Base-by-base conservation (phyloP, 2,888 invertebrate species). In the Coelinius sp. region DNA sequence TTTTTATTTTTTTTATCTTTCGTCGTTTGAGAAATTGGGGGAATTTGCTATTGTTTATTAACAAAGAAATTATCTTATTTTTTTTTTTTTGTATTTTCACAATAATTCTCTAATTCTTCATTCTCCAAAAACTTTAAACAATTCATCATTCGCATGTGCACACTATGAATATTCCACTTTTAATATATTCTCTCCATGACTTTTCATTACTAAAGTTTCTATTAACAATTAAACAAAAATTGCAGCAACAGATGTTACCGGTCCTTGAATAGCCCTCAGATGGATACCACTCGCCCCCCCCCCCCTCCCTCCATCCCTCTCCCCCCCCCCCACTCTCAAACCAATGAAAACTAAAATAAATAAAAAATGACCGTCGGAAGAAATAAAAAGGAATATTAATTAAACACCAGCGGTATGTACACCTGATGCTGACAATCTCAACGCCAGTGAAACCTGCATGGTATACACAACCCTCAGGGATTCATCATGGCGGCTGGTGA, bases 371-470 rank as follows among this genome's bases (percentile, higher is more conserved):
- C 59, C 59, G 35, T 2, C 2, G 17, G 1, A 17, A 20, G 31
- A 27, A 27, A 17, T 12, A 56, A 56, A 56, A 56, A 59, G 17
- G 35, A 59, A 59, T 59, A 59, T 59, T 59, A 59, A 59, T 59
- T 59, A 59, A 59, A 59, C 59, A 59, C 59, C 31, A n/a, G 31
- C 27, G 56, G 56, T 17, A n/a, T n/a, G 59, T 59, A 25, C 59
- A 59, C 59, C 59, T 59, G 59, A 59, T 59, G 59, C 59, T 59
- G 59, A 59, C 59, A 59, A 59, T 59, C 59, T 59, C 35, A 59
- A 59, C 53, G 53, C 22, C 52, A 52, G 35, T 35, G 41, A 5
- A 41, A n/a, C n/a, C 46, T 49, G 46, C 20, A 20, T 49, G 46
- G 44, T 44, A 44, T n/a, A 44, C 44, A 44, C 12, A 8, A 35